These are phyloP conservation scores for Carassius carassius DNA, from an alignment of 2,113 vertebrate genomes.

Conservation along the genomic window DNA sequence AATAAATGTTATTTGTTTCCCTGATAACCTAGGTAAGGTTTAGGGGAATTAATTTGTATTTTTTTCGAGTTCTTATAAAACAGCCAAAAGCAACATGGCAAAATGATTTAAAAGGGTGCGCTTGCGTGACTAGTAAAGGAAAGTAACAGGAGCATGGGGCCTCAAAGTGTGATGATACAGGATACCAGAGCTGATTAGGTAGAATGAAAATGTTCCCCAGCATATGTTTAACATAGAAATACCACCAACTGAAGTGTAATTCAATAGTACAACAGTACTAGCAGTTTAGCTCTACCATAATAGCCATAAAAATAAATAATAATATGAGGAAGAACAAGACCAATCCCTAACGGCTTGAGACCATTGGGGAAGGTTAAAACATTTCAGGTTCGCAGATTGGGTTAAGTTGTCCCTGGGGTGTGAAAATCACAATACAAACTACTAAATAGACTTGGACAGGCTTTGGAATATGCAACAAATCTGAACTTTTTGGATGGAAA, in stretches of 20 bases:
- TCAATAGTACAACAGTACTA: constrained; percentile 17
- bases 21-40: constrained; percentile 49
- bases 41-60: neutral
- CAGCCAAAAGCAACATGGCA: constrained; percentile 66
- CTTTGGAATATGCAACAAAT: neutral
- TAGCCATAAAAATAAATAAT: constrained; percentile 43
- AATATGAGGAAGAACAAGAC: constrained; percentile 20
- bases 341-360: neutral
- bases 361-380: neutral
- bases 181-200: constrained; percentile 53
- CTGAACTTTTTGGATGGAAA: neutral
- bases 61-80: neutral
- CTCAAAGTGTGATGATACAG: constrained; percentile 45
- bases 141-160: constrained; percentile 52
- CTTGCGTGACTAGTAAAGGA: constrained; percentile 63
- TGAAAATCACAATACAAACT: neutral
- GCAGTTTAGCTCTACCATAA: constrained; percentile 1
- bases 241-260: constrained; percentile 16
- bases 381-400: neutral
- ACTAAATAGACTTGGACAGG: neutral
- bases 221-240: constrained; percentile 42
- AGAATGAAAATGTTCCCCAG: constrained; percentile 5
- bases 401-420: constrained; percentile 28
- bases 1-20: constrained; percentile 59
- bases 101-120: constrained; percentile 63